Evolutionary conservation across 2,888 invertebrate species (phyloP).

Genomic region (Andricus curvator): DNA sequence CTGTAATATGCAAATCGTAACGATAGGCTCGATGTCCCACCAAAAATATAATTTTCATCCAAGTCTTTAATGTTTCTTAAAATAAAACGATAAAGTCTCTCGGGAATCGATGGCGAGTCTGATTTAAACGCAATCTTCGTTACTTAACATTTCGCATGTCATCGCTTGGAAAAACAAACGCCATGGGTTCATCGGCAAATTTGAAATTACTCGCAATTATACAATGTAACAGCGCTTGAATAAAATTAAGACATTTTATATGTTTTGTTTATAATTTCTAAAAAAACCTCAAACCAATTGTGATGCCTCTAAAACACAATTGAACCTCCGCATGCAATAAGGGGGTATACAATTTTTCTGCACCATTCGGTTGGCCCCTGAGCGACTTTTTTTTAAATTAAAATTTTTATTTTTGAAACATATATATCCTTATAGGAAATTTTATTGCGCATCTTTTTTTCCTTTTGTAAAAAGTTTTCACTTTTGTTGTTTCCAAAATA

Average conservation of each 20-base stretch:
- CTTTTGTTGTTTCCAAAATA: too few species aligned
- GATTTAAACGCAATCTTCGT: neutral
- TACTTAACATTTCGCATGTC: slow-evolving; percentile 15
- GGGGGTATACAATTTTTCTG: too few species aligned
- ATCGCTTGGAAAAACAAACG: slow-evolving; percentile 16
- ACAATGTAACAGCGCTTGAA: slow-evolving; percentile 33
- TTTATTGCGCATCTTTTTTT: too few species aligned
- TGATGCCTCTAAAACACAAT: too few species aligned
- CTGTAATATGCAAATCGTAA: neutral
- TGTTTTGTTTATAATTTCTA: neutral
- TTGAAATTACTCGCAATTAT: slow-evolving; percentile 20
- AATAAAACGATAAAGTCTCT: neutral
- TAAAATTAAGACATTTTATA: slow-evolving; percentile 37
- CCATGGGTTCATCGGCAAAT: neutral
- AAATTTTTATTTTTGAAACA: too few species aligned
- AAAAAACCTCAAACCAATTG: neutral
- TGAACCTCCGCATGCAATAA: too few species aligned
- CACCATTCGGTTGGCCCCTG: too few species aligned
- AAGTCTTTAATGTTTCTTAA: neutral
- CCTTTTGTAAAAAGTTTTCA: too few species aligned
- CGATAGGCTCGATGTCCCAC: neutral
- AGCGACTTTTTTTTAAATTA: too few species aligned
- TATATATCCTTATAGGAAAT: too few species aligned
- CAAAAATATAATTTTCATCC: neutral
- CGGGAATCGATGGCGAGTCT: neutral